These are phyloP conservation scores for Premnoplex brunnescens DNA, from an alignment of 2,797 vertebrate species.

Conservation along the genomic window DNA sequence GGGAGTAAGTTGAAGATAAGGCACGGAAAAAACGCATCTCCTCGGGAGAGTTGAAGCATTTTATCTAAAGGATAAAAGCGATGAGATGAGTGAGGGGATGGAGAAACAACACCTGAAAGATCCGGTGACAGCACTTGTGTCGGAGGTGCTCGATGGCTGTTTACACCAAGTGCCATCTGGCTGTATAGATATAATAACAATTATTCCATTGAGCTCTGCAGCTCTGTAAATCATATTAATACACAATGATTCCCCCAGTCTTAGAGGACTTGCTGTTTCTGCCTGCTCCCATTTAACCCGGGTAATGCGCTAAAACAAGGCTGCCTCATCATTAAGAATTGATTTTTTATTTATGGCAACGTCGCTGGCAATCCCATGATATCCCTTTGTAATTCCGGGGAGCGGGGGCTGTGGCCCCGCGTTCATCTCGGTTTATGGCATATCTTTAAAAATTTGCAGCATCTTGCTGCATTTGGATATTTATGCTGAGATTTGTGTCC, in stretches of 20 bases:
- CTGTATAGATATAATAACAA: constrained; percentile 80
- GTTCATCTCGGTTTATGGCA: constrained; percentile 72
- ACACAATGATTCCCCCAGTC: constrained; percentile 64
- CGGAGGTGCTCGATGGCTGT: constrained; percentile 74
- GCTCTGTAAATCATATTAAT: constrained; percentile 80
- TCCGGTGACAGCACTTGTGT: constrained; percentile 60
- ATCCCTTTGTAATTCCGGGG: constrained; percentile 69
- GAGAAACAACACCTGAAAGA: constrained; percentile 64
- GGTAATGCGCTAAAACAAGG: constrained; percentile 73
- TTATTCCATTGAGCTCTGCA: constrained; percentile 75
- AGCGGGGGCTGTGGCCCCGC: constrained; percentile 23
- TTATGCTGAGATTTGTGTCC: constrained; percentile 76
- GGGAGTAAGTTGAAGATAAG: not conserved
- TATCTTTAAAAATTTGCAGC: constrained; percentile 71
- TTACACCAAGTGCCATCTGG: constrained; percentile 81
- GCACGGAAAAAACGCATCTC: not conserved
- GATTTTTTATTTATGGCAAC: constrained; percentile 81
- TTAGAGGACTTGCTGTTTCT: constrained; percentile 71
- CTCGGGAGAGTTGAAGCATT: not conserved
- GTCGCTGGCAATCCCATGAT: constrained; percentile 72
- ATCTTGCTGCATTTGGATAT: constrained; percentile 76
- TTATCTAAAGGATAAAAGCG: not conserved
- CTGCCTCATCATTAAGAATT: constrained; percentile 79
- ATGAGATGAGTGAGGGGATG: constrained; percentile 46
- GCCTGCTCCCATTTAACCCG: constrained; percentile 79